Evolutionary conservation across 2,113 vertebrate genomes (phyloP).

Genomic region (Aptenodytes forsteri): DNA sequence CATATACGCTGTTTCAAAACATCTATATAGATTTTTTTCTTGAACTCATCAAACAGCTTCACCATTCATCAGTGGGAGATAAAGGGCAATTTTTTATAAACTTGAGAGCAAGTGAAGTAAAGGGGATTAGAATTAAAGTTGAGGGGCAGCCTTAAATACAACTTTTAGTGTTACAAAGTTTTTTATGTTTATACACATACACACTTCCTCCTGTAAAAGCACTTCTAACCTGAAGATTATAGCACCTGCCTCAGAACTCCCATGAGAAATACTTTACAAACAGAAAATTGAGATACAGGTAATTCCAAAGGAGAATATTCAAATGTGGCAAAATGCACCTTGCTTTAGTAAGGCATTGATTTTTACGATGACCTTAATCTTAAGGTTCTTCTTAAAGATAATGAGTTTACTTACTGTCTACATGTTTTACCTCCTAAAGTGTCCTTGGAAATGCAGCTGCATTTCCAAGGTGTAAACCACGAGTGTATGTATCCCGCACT

Average conservation of each 20-base stretch:
- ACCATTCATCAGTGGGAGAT: not conserved
- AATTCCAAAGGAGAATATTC: not conserved
- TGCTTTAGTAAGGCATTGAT: not conserved
- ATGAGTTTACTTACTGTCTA: not conserved
- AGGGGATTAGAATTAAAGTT: not conserved
- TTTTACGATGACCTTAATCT: not conserved
- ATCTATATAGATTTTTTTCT: not conserved
- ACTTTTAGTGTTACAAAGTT: not conserved
- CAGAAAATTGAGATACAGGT: not conserved
- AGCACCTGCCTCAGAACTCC: not conserved
- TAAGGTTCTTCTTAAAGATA: not conserved
- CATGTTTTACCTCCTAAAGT: not conserved
- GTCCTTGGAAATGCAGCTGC: not conserved
- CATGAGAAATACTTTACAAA: not conserved
- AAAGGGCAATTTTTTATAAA: not conserved
- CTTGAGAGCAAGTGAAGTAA: not conserved
- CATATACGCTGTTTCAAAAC: not conserved
- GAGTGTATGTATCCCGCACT: not conserved
- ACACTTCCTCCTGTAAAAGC: not conserved
- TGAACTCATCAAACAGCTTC: not conserved
- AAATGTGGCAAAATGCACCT: not conserved
- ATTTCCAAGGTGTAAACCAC: not conserved
- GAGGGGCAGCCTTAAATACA: not conserved
- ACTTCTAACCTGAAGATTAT: not conserved
- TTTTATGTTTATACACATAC: not conserved